phyloP scores from a whole-genome alignment of 2,888 invertebrate species.

The Campopleginae sp. region DNA sequence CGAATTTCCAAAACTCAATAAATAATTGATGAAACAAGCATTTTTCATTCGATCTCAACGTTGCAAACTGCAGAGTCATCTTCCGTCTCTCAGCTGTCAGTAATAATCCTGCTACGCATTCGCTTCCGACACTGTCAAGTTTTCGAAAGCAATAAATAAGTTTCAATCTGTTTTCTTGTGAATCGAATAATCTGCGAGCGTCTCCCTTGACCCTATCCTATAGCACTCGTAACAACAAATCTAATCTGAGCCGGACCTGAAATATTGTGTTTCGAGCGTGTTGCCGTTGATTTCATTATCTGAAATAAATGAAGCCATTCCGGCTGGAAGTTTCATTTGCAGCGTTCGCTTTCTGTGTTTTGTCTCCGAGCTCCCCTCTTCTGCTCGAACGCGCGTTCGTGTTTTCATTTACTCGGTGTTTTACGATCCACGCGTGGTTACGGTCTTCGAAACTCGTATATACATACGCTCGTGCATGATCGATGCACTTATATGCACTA shows the following conservation, averaged over 20 bases:
- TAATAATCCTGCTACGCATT: too few species aligned
- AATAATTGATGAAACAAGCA: too few species aligned
- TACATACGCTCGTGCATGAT: slow-evolving; percentile 8
- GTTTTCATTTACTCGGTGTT: slow-evolving; percentile 15
- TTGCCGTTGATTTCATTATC: background rate
- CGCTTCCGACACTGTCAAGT: too few species aligned
- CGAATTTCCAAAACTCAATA: too few species aligned
- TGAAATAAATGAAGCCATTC: background rate
- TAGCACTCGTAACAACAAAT: background rate
- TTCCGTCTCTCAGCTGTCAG: too few species aligned
- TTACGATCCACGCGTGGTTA: slow-evolving; percentile 36
- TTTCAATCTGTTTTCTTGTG: too few species aligned
- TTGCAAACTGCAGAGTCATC: too few species aligned
- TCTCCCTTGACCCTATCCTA: too few species aligned
- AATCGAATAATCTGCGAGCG: too few species aligned
- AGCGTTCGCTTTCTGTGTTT: slow-evolving; percentile 13
- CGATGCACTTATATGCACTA: slow-evolving; percentile 19
- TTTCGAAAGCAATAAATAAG: too few species aligned
- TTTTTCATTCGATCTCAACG: too few species aligned
- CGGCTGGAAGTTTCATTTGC: slow-evolving; percentile 4
- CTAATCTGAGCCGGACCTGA: background rate
- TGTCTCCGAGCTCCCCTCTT: slow-evolving; percentile 5
- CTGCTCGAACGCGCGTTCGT: background rate
- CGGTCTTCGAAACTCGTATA: slow-evolving; percentile 28
- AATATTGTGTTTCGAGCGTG: background rate